phyloP scores from a whole-genome alignment of 2,113 vertebrate genomes.

The Podocnemis expansa region DNA sequence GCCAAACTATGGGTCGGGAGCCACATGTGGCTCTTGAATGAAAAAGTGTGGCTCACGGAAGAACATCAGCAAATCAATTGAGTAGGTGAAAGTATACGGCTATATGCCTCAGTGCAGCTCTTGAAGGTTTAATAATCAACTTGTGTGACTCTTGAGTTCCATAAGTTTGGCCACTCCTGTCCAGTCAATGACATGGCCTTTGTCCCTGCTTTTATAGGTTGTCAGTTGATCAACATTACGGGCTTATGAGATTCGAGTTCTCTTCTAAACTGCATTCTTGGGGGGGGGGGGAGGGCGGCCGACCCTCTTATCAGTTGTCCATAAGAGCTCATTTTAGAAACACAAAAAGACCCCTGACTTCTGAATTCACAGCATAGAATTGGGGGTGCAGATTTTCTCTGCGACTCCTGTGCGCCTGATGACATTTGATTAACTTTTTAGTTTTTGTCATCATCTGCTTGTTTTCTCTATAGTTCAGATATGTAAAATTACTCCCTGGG shows the following conservation, averaged over 20 bases:
- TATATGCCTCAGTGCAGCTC: no score
- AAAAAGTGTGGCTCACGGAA: no score
- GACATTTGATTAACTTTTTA: background rate
- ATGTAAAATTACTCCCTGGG: background rate
- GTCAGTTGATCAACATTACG: background rate
- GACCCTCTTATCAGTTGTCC: background rate
- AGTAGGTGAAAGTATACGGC: no score
- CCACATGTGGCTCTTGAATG: no score
- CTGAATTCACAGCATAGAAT: background rate
- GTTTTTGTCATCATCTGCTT: accelerated
- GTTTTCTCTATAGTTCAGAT: background rate
- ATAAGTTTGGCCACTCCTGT: no score
- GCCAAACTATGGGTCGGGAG: no score
- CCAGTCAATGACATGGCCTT: background rate
- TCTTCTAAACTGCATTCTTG: background rate
- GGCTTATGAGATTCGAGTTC: background rate
- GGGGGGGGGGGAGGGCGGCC: no score
- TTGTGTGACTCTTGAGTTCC: no score
- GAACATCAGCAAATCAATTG: no score
- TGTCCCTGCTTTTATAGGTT: background rate
- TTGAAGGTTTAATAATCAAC: no score
- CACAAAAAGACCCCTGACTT: background rate
- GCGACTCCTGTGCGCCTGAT: background rate
- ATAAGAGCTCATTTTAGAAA: background rate
- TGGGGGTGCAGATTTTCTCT: background rate